A percentile compares a stretch with the other conserved stretches of the same genome.
phyloP scores from a whole-genome alignment of 53 echinoderm and acorn worm species.

The Antedon mediterranea region DNA sequence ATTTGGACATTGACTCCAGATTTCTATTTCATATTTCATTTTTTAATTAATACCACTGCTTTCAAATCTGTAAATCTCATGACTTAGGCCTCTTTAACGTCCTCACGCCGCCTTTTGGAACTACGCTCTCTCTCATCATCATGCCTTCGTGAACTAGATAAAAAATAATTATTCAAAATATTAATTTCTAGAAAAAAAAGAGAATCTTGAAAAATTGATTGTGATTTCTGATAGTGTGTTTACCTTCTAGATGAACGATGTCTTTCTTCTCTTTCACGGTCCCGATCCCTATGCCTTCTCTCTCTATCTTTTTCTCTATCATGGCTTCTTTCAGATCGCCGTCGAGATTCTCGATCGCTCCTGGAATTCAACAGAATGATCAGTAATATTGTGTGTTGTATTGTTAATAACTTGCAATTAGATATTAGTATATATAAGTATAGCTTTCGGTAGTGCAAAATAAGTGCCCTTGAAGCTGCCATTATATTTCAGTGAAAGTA shows the following conservation, averaged over 20 bases:
- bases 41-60: no score
- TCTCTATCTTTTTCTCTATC: constrained; percentile 25
- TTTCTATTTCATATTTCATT: no score
- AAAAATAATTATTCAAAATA: not conserved
- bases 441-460: no score
- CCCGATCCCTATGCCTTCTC: constrained; percentile 8
- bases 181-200: not conserved
- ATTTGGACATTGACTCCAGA: no score
- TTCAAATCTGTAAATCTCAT: not conserved
- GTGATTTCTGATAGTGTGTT: not conserved
- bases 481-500: no score
- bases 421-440: no score
- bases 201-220: not conserved
- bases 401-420: no score
- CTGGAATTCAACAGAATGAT: no score
- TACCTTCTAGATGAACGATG: not conserved
- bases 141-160: not conserved
- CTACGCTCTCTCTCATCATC: not conserved
- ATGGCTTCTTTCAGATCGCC: constrained; percentile 2
- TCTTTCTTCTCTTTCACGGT: constrained; percentile 7
- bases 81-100: not conserved
- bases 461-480: no score
- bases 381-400: no score
- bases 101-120: not conserved
- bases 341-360: not conserved